These are phyloP conservation scores for Candidula unifasciata DNA, from an alignment of 2,888 invertebrate genomes.

Conservation along the genomic window DNA sequence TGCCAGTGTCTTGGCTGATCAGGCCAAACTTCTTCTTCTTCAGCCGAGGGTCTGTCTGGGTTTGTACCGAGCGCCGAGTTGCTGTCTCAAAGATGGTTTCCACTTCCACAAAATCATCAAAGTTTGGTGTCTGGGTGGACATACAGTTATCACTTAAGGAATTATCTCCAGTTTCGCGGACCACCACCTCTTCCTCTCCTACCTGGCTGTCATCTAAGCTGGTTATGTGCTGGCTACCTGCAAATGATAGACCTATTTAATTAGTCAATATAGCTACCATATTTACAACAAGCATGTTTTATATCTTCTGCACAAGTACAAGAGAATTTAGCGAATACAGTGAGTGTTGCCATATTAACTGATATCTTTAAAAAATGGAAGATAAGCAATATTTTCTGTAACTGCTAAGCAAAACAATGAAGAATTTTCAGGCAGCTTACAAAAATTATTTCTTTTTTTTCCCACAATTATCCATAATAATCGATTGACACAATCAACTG, in stretches of 20 bases:
- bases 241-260: not conserved
- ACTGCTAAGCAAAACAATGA: no score
- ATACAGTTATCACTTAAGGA: slow-evolving; percentile 50
- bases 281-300: not conserved
- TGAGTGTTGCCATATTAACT: no score
- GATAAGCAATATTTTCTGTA: no score
- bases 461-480: no score
- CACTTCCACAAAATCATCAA: slow-evolving; percentile 70
- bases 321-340: no score
- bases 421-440: no score
- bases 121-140: slow-evolving; percentile 65
- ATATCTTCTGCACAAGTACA: no score
- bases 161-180: slow-evolving; percentile 35
- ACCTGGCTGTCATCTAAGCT: slow-evolving; percentile 51
- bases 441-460: no score
- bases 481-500: no score
- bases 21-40: slow-evolving; percentile 74
- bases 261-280: not conserved
- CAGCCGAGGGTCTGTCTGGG: slow-evolving; percentile 72
- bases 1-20: slow-evolving; percentile 63
- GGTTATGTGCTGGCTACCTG: slow-evolving; percentile 47
- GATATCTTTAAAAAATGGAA: no score
- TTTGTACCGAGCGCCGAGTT: slow-evolving; percentile 71
- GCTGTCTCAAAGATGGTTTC: slow-evolving; percentile 69
- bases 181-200: slow-evolving; percentile 43